These are phyloP conservation scores for Eupithecia pulchellata DNA, from an alignment of 2,888 invertebrate species.

Conservation along the genomic window DNA sequence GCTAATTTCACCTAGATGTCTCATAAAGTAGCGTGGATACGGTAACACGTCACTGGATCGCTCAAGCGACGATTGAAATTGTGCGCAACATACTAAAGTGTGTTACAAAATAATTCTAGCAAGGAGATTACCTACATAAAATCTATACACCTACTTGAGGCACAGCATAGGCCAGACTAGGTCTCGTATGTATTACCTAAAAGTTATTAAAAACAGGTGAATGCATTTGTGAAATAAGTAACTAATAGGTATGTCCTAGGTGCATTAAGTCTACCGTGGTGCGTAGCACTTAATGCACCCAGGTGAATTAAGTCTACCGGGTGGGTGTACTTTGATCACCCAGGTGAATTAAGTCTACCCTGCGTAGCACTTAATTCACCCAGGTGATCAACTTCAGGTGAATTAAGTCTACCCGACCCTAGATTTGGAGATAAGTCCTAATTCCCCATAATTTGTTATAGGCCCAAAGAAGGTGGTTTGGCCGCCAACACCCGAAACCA, in stretches of 20 bases:
- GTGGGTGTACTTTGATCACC: no score
- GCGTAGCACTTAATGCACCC: no score
- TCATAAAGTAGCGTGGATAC: slow-evolving; percentile 73
- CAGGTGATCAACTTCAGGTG: no score
- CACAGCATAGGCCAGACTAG: not conserved
- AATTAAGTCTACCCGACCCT: no score
- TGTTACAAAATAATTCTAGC: slow-evolving; percentile 7
- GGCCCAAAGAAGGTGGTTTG: slow-evolving; percentile 94
- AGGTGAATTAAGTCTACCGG: no score
- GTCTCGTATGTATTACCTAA: slow-evolving; percentile 1
- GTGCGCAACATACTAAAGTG: slow-evolving; percentile 43
- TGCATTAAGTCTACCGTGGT: no score
- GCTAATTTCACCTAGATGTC: slow-evolving; percentile 79
- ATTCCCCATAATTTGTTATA: slow-evolving; percentile 73
- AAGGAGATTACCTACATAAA: not conserved
- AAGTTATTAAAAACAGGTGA: not conserved
- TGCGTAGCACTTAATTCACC: no score
- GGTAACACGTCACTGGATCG: slow-evolving; percentile 61
- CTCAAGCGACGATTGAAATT: slow-evolving; percentile 53
- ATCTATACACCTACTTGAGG: not conserved
- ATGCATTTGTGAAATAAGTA: not conserved
- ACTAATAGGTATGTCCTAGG: no score
- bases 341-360: no score
- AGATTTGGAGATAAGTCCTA: not conserved
- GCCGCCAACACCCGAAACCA: slow-evolving; percentile 91